A percentile compares a stretch with the other conserved stretches of the same genome.
These are phyloP conservation scores for Scolanthus callimorphus DNA, from an alignment of 92 coral and sea anemone species.

Conservation along the genomic window DNA sequence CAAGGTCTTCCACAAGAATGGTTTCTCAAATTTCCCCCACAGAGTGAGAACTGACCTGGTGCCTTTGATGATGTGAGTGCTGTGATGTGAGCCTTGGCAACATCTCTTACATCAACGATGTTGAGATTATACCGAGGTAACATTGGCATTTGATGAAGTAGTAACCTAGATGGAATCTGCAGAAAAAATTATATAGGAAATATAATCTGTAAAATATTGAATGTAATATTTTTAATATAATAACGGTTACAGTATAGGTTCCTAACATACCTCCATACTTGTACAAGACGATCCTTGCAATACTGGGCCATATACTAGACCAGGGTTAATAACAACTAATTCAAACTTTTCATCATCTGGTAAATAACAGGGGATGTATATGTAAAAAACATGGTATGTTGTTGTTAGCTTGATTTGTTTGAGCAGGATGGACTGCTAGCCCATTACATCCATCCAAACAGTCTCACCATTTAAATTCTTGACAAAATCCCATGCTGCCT, in stretches of 20 bases:
- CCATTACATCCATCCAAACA: too few species aligned
- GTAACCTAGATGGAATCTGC: slow-evolving; percentile 79
- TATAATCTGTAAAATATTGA: background rate
- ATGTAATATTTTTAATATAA: too few species aligned
- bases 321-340: slow-evolving; percentile 75
- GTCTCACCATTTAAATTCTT: slow-evolving; percentile 55
- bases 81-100: slow-evolving; percentile 78
- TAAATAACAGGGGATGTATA: too few species aligned
- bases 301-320: slow-evolving; percentile 84
- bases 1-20: too few species aligned
- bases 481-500: slow-evolving; percentile 83
- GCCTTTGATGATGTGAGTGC: slow-evolving; percentile 76
- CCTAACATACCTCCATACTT: slow-evolving; percentile 92
- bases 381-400: too few species aligned
- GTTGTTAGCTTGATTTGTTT: too few species aligned
- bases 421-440: too few species aligned
- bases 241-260: background rate
- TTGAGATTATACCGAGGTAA: slow-evolving; percentile 62
- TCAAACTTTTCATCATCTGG: slow-evolving; percentile 86
- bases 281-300: slow-evolving; percentile 85
- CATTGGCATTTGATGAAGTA: slow-evolving; percentile 76
- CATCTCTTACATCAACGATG: slow-evolving; percentile 86
- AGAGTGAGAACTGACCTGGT: slow-evolving; percentile 78
- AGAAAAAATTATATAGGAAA: too few species aligned
- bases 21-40: too few species aligned